Evolutionary conservation across 2,113 vertebrate genomes (phyloP), one percentile per base, ranked within the genome.

Genomic region (Salvelinus namaycush): DNA sequence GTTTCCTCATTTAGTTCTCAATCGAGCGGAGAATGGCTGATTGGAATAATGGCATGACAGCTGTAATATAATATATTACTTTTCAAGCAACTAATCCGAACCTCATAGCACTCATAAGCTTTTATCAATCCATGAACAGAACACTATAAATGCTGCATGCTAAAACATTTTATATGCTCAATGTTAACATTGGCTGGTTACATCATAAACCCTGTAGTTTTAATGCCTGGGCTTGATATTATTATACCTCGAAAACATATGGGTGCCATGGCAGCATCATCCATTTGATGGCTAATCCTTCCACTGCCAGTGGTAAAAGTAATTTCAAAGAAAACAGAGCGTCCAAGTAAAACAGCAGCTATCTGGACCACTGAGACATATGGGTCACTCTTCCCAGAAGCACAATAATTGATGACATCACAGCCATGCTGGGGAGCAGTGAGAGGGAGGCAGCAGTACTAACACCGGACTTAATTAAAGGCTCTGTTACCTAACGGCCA

Each of bases 181-280:
- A 20, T 57, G 24, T 65, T 22, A 27, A 9, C 24, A 44, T n/a
- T 16, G 9, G 34, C 27, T 12, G 14, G 31, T 34, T 29, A 65
- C 27, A 51, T 13, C 34, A 34, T 12, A 16, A 29, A 14, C 14
- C 11, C 39, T 44, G 18, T 44, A 44, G 39, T 34, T 13, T 11
- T 8, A 70, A 70, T 18, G 18, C n/a, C 20, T 20, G 14, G 24
- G n/a, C 75, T 81, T 78, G 72, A 71, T 67, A 13, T 24, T 8
- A 79, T 86, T 44, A 4, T 85, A 68, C 75, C 80, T 67, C 76
- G 74, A 68, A 81, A 87, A 81, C 80, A 83, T 72, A 80, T 76
- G 79, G 75, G 67, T 74, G 81, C 81, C 80, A 86, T 84, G 79
- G 87, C 87, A 89, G 90, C 80, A 66, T 72, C 62, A 51, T 67